Conservation (phyloP, 1,140 invertebrate genomes). For the Drosophila paulistorum region DNA sequence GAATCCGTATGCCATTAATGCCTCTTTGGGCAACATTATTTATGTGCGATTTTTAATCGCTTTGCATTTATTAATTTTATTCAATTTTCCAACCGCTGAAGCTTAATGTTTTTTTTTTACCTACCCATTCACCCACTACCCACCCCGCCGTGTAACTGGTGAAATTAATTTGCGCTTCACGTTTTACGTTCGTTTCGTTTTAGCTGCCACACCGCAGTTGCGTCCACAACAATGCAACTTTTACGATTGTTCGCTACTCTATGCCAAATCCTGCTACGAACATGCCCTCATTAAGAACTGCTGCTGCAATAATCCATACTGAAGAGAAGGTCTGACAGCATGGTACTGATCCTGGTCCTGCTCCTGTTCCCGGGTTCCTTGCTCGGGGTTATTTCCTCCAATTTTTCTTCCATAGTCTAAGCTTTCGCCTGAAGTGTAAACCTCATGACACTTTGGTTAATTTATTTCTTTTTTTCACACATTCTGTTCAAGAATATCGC, state of each 20-base stretch:
- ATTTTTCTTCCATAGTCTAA: background rate
- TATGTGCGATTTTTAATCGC: constrained; percentile 31
- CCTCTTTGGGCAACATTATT: constrained; percentile 42
- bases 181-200: constrained; percentile 9
- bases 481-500: background rate
- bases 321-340: background rate
- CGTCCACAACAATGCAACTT: constrained; percentile 86
- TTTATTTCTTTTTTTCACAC: background rate
- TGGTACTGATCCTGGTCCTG: too few species aligned
- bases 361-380: too few species aligned
- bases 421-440: background rate
- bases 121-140: too few species aligned
- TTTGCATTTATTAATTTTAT: constrained; percentile 45
- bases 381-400: too few species aligned
- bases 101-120: constrained; percentile 19
- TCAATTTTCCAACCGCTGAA: constrained; percentile 33
- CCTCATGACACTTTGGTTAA: background rate
- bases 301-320: constrained; percentile 86
- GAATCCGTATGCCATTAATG: background rate
- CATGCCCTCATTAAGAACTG: constrained; percentile 88
- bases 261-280: constrained; percentile 89
- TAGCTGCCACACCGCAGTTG: constrained; percentile 44
- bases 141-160: background rate
- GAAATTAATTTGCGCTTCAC: constrained; percentile 16
- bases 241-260: constrained; percentile 88